phyloP scores from a whole-genome alignment of 1,140 invertebrate species.

The Ceratosolen solmsi region DNA sequence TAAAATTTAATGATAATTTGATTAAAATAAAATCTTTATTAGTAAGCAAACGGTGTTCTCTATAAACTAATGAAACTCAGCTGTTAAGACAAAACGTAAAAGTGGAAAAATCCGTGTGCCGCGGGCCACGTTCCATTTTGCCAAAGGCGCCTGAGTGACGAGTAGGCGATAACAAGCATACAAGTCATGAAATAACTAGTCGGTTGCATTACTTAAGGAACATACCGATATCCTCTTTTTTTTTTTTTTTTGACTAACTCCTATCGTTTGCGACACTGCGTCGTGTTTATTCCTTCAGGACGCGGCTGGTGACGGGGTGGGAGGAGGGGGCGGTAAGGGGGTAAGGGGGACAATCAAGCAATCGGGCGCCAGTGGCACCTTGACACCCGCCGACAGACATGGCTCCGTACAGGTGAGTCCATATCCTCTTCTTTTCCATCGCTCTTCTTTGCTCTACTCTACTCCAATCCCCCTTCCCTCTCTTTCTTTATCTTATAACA shows the following conservation, averaged over 20 bases:
- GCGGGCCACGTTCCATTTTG: not conserved
- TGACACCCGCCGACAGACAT: slow-evolving; percentile 93
- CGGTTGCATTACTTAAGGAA: slow-evolving; percentile 24
- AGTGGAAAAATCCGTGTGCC: no score
- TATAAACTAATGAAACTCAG: no score
- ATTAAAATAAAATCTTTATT: no score
- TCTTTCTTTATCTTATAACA: no score
- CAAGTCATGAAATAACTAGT: not conserved
- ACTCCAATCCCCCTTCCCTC: slow-evolving; percentile 29
- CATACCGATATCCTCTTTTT: not conserved
- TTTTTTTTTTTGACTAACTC: slow-evolving; percentile 47
- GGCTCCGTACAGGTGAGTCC: slow-evolving; percentile 92
- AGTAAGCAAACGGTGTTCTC: no score
- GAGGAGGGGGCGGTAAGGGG: slow-evolving; percentile 76
- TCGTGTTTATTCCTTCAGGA: slow-evolving; percentile 73
- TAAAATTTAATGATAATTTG: no score
- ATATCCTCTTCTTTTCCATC: slow-evolving; percentile 53
- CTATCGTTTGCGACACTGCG: slow-evolving; percentile 49
- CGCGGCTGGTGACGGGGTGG: slow-evolving; percentile 74
- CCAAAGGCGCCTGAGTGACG: not conserved
- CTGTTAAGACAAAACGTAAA: no score
- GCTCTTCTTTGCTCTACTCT: slow-evolving; percentile 46
- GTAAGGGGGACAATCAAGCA: slow-evolving; percentile 76
- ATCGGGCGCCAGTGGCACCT: slow-evolving; percentile 81
- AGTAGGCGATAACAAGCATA: not conserved